phyloP scores from a whole-genome alignment of 1,140 invertebrate species.

The Lepidurus couesii region DNA sequence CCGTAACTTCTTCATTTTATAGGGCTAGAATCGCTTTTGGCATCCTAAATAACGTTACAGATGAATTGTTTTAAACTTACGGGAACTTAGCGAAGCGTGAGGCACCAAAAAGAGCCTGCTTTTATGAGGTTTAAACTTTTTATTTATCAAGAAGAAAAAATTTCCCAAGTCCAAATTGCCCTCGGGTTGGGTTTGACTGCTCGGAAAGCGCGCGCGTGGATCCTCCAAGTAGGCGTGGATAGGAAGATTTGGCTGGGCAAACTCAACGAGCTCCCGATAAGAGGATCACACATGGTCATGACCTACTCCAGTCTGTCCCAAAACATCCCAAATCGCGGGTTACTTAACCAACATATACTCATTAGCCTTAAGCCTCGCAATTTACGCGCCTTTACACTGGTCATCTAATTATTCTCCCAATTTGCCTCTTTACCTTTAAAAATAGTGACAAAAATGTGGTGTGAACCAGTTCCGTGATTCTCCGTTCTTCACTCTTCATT shows the following conservation, averaged over 20 bases:
- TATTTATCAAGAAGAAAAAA: not conserved
- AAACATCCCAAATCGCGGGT: not conserved
- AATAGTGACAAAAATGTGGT: not conserved
- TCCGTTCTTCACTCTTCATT: not conserved
- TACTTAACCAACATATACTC: not conserved
- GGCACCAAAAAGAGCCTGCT: not conserved
- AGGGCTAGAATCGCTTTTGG: too few species aligned
- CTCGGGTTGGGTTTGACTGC: not conserved
- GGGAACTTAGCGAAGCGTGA: not conserved
- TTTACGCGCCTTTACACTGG: too few species aligned
- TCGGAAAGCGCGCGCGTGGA: not conserved
- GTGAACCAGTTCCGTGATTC: not conserved
- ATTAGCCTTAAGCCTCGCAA: not conserved
- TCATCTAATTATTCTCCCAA: too few species aligned
- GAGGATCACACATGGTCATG: slow-evolving; percentile 13
- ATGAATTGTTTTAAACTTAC: too few species aligned
- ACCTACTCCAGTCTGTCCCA: not conserved
- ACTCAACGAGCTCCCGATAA: slow-evolving; percentile 11
- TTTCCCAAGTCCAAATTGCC: not conserved
- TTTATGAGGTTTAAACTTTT: not conserved
- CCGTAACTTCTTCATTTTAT: too few species aligned
- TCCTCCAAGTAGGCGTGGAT: not conserved
- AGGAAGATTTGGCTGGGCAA: slow-evolving; percentile 1
- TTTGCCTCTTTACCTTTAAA: too few species aligned
- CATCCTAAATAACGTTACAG: too few species aligned